Conservation (phyloP, 2,888 invertebrate species). For the Ellobium chinense region DNA sequence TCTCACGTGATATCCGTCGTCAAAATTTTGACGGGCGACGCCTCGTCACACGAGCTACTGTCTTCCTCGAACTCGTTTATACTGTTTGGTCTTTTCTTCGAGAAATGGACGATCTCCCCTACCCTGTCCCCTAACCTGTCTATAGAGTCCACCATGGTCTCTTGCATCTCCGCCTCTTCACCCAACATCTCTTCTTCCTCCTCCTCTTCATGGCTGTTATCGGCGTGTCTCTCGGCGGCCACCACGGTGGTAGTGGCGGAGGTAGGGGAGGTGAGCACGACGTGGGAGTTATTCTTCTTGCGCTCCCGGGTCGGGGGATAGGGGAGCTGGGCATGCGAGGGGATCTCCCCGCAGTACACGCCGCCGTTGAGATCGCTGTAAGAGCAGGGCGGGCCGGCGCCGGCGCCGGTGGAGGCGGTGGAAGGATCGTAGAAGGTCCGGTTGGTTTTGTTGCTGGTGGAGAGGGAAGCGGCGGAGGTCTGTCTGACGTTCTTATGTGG, state of each 20-base stretch:
- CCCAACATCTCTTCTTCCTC: neutral
- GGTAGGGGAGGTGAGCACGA: constrained; percentile 5
- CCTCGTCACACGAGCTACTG: constrained; percentile 30
- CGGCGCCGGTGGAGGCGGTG: constrained; percentile 44
- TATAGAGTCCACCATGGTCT: neutral
- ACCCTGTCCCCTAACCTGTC: neutral
- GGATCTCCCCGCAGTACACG: constrained; percentile 40
- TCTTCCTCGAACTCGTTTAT: constrained; percentile 1
- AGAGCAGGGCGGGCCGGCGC: neutral
- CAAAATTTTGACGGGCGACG: constrained; percentile 10
- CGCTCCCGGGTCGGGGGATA: neutral
- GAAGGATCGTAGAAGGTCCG: constrained; percentile 52
- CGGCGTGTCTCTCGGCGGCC: neutral
- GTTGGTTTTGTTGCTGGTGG: constrained; percentile 57
- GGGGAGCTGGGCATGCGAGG: constrained; percentile 1
- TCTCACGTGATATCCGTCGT: constrained; percentile 29
- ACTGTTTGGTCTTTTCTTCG: neutral
- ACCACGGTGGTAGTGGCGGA: neutral
- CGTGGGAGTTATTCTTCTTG: constrained; percentile 17
- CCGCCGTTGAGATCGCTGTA: constrained; percentile 41
- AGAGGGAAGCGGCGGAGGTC: constrained; percentile 69
- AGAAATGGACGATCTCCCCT: neutral
- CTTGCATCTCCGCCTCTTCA: neutral
- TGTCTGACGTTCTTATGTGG: constrained; percentile 87
- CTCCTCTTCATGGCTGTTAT: neutral